Base-by-base conservation (phyloP, 2,113 vertebrate species). In the Aspidoscelis tigris region DNA sequence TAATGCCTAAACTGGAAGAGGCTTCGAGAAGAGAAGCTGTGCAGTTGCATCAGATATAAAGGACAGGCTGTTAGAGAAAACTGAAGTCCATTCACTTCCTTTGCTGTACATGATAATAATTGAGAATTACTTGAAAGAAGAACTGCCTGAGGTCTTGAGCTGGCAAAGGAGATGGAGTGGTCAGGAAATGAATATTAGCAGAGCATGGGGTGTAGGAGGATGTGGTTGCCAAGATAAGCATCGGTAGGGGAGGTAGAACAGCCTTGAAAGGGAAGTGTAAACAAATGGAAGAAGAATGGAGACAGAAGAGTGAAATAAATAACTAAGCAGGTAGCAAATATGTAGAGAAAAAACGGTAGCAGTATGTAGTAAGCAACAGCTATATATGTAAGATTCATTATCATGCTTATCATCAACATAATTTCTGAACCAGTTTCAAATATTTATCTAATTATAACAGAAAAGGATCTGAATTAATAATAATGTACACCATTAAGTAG, bases 41-140 rank as follows among this genome's bases (percentile, higher is more conserved):
- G 53, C 44, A 72, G 26, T n/a, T 33, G 39, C 61, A 61, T 64
- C 24, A 20, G 65, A 39, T 70, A 20, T 50, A 64, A 78, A 50
- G 69, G 55, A 14, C 55, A 65, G 43, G 70, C 18, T 47, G 69
- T 72, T 73, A 72, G 8, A 47, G 33, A 78, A 41, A 26, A n/a
- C 41, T 14, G 20, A 82, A 77, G 74, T 41, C n/a, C 11, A 76
- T 76, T 86, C 53, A 33, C 44, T 44, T 68, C 55, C 41, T 77
- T 66, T 58, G 66, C 65, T 41, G 5, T 41, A 61, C 58, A n/a
- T 78, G 50, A 86, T 39, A 66, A 82, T 64, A 72, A 50, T 10
- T 81, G 41, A 81, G 66, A 86, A 78, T 43, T 78, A 73, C 41
- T 76, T 78, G 66, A 61, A 86, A 76, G 72, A 69, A 81, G 75